A percentile compares a stretch with the other conserved stretches of the same genome.
Conservation (phyloP, 2,888 invertebrate species). For the Sicus ferrugineus region DNA sequence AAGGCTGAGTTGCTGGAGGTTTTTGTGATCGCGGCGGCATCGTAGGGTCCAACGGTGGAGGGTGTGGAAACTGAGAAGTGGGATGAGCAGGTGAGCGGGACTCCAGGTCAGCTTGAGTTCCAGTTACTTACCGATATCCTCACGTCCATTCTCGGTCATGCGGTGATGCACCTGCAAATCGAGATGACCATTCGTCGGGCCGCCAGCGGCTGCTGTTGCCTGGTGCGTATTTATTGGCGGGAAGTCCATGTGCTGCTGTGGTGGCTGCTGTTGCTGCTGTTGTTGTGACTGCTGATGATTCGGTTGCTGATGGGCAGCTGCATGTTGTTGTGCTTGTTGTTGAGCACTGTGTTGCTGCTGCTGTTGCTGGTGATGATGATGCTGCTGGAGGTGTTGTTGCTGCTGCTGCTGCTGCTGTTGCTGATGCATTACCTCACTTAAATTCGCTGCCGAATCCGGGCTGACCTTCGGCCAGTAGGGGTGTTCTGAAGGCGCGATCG, state of each 20-base stretch:
- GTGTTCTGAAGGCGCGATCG: slow-evolving; percentile 59
- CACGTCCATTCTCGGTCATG: slow-evolving; percentile 68
- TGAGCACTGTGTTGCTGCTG: slow-evolving; percentile 59
- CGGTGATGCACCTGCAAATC: slow-evolving; percentile 73
- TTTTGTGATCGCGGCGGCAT: slow-evolving; percentile 66
- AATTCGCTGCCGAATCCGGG: slow-evolving; percentile 75
- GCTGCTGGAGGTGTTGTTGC: slow-evolving; percentile 70
- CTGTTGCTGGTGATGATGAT: slow-evolving; percentile 68
- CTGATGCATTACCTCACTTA: slow-evolving; percentile 71
- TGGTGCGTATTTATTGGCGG: slow-evolving; percentile 54
- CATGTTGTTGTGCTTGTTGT: slow-evolving; percentile 70
- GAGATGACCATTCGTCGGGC: slow-evolving; percentile 71
- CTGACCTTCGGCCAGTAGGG: slow-evolving; percentile 87
- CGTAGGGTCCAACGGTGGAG: slow-evolving; percentile 64
- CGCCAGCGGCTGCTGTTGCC: slow-evolving; percentile 44
- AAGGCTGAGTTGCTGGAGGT: slow-evolving; percentile 85
- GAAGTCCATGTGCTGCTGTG: slow-evolving; percentile 69
- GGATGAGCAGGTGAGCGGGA: not conserved
- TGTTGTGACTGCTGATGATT: slow-evolving; percentile 66
- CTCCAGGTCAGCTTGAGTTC: not conserved
- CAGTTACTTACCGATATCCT: slow-evolving; percentile 63
- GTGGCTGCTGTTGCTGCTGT: slow-evolving; percentile 69
- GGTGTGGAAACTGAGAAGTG: slow-evolving; percentile 56
- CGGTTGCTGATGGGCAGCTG: slow-evolving; percentile 70
- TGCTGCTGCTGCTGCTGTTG: slow-evolving; percentile 69